Evolutionary conservation across 2,797 vertebrate genomes (phyloP).

Genomic region (Steatocranus sp.): DNA sequence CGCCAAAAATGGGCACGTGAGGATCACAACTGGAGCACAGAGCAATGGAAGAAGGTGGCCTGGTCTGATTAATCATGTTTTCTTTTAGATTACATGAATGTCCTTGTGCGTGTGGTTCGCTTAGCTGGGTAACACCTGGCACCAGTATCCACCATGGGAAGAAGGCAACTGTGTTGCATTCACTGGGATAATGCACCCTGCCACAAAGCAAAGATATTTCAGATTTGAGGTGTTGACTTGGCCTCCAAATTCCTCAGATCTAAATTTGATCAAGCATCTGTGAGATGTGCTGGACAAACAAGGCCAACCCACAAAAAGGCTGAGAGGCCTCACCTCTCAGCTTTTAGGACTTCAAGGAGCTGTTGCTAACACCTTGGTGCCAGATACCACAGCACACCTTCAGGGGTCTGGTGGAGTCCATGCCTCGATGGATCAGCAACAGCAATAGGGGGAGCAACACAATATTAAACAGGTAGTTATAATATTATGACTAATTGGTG

Average conservation of each 20-base stretch:
- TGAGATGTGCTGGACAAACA: neutral
- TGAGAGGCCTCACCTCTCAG: neutral
- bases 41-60: neutral
- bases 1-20: fast-evolving
- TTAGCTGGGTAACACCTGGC: neutral
- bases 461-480: neutral
- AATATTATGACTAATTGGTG: neutral
- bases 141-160: neutral
- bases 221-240: neutral
- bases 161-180: neutral
- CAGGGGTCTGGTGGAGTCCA: neutral
- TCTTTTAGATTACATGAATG: neutral
- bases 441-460: neutral
- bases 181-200: neutral
- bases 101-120: neutral
- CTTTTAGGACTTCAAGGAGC: neutral
- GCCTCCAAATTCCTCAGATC: neutral
- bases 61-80: neutral
- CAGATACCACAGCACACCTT: neutral
- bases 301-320: neutral
- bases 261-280: neutral
- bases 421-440: neutral
- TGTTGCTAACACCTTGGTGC: neutral
- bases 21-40: neutral
- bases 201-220: neutral